Evolutionary conservation across 2,113 vertebrate species (phyloP).

Genomic region (Oreochromis aureus): DNA sequence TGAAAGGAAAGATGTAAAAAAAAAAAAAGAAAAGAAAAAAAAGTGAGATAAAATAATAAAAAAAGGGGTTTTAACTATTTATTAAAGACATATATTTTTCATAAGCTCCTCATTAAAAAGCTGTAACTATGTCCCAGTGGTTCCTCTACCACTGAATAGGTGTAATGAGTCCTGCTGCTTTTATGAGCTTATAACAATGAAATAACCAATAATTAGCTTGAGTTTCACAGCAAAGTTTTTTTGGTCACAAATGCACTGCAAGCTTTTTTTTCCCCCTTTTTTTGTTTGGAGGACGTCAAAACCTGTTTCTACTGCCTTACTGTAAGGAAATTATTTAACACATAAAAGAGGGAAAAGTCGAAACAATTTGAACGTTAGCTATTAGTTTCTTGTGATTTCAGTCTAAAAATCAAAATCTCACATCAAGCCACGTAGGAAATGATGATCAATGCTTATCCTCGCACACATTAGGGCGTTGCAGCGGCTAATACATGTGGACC

Average conservation of each 20-base stretch:
- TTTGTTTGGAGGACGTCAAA: neutral
- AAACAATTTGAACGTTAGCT: neutral
- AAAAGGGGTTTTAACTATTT: neutral
- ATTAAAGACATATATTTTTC: constrained; percentile 2
- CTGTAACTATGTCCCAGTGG: neutral
- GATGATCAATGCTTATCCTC: neutral
- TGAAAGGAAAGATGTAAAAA: neutral
- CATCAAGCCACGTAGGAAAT: neutral
- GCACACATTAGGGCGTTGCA: neutral
- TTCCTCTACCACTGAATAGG: neutral
- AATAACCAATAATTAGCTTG: constrained; percentile 12
- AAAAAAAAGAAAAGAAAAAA: neutral
- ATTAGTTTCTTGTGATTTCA: neutral
- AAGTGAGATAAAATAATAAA: neutral
- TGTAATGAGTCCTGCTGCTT: constrained; percentile 14
- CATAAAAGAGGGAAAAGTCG: neutral
- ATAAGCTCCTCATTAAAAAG: neutral
- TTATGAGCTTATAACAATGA: constrained; percentile 2
- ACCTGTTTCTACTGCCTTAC: neutral
- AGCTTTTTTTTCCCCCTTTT: neutral
- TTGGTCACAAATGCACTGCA: neutral
- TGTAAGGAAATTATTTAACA: neutral
- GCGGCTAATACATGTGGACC: neutral
- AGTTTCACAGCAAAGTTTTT: neutral
- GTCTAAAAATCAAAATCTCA: neutral